Conservation (phyloP, 2,888 invertebrate species). For the Biston betularia region DNA sequence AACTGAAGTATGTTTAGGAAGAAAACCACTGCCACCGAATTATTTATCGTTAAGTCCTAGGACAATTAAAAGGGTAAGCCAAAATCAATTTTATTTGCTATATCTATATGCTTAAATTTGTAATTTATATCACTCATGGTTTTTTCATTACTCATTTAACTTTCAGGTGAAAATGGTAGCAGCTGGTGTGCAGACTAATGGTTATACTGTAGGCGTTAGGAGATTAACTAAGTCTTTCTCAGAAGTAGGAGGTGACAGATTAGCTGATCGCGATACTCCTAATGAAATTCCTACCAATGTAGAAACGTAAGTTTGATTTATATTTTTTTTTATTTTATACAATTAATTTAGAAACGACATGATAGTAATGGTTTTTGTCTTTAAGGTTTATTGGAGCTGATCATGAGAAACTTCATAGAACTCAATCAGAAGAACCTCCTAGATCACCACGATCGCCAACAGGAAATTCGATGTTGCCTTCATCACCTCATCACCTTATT, state of each 20-base stretch:
- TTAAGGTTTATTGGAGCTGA: constrained; percentile 79
- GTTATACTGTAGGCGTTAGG: constrained; percentile 86
- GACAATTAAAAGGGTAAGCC: constrained; percentile 91
- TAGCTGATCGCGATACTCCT: constrained; percentile 66
- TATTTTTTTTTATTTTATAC: neutral
- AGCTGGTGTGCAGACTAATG: constrained; percentile 96
- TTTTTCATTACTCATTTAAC: too few relatives aligned
- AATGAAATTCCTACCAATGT: constrained; percentile 66
- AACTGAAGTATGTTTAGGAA: constrained; percentile 91
- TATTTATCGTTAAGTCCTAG: constrained; percentile 92
- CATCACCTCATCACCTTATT: constrained; percentile 74
- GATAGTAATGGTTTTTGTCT: constrained; percentile 2
- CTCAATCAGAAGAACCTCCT: constrained; percentile 94
- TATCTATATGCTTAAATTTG: neutral
- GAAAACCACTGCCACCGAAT: constrained; percentile 90
- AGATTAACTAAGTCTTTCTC: constrained; percentile 94
- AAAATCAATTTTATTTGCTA: neutral
- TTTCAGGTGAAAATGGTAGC: constrained; percentile 93
- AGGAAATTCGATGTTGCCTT: constrained; percentile 60
- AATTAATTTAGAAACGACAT: neutral
- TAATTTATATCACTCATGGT: neutral
- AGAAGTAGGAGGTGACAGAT: constrained; percentile 87
- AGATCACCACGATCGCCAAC: constrained; percentile 89
- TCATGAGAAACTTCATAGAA: constrained; percentile 92
- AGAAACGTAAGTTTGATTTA: constrained; percentile 64